A percentile compares a stretch with the other conserved stretches of the same genome.
Conservation (phyloP, 1,140 invertebrate genomes). For the Zaprionus inermis region DNA sequence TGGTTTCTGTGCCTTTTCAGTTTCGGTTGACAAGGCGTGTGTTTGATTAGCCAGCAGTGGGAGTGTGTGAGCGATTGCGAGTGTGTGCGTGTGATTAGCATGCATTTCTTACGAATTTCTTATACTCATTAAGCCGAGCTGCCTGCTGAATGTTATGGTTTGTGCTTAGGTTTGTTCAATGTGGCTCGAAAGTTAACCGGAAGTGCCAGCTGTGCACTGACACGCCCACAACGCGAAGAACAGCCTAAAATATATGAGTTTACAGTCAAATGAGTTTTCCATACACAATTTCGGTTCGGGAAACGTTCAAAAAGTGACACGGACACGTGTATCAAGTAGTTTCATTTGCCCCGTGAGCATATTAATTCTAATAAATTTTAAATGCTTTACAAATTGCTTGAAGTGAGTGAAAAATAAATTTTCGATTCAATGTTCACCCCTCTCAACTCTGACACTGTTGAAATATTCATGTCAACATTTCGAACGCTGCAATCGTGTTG, state of each 20-base stretch:
- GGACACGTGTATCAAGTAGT: slow-evolving; percentile 6
- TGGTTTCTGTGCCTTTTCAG: slow-evolving; percentile 57
- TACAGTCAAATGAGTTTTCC: not conserved
- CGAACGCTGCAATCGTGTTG: slow-evolving; percentile 5
- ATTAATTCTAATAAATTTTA: slow-evolving; percentile 15
- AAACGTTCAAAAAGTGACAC: too few species aligned
- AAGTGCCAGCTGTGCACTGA: too few species aligned
- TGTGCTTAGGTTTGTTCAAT: not conserved
- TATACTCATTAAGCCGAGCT: slow-evolving; percentile 46
- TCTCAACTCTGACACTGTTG: not conserved
- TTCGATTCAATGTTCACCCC: not conserved
- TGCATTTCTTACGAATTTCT: slow-evolving; percentile 43
- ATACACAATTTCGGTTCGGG: too few species aligned
- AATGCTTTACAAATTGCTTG: slow-evolving; percentile 19
- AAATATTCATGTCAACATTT: slow-evolving; percentile 21
- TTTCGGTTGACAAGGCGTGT: slow-evolving; percentile 28
- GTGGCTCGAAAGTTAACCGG: not conserved
- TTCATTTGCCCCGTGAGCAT: not conserved
- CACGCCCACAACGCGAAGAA: too few species aligned
- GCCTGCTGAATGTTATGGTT: slow-evolving; percentile 3
- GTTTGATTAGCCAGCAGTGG: slow-evolving; percentile 44
- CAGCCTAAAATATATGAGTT: not conserved
- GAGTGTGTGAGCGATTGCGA: not conserved
- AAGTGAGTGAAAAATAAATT: slow-evolving; percentile 24
- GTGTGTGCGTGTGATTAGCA: slow-evolving; percentile 29